These are phyloP conservation scores for Arion vulgaris DNA, from an alignment of 1,140 invertebrate species.

Conservation along the genomic window DNA sequence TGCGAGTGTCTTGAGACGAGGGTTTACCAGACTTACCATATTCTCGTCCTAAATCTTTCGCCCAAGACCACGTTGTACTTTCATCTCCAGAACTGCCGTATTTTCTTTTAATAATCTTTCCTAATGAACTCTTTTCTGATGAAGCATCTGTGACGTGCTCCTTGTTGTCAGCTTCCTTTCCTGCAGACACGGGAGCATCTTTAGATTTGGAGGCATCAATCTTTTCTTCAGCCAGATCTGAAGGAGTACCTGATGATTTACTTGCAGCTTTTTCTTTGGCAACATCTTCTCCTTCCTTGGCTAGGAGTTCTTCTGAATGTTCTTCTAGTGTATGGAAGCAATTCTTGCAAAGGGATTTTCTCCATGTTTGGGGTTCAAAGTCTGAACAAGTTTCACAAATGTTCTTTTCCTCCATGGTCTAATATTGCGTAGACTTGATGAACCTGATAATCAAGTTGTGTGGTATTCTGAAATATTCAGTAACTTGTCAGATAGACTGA, in stretches of 20 bases:
- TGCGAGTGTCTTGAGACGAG: neutral
- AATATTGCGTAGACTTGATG: neutral
- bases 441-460: neutral
- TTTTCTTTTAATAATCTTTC: neutral
- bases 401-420: conserved; percentile 42
- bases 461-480: too few relatives aligned
- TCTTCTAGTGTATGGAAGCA: conserved; percentile 67
- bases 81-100: neutral
- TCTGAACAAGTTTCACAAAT: conserved; percentile 61
- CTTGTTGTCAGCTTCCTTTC: neutral
- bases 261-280: conserved; percentile 21
- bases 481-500: too few relatives aligned
- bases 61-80: neutral
- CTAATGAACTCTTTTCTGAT: neutral
- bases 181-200: neutral
- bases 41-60: neutral
- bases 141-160: neutral
- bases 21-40: neutral
- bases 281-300: neutral
- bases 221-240: neutral
- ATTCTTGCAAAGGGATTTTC: conserved; percentile 69
- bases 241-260: neutral
- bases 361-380: conserved; percentile 71
- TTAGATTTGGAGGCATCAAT: neutral
- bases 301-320: conserved; percentile 43